Base-by-base conservation (phyloP, 2,113 vertebrate species). In the Rhodinocichla rosea region DNA sequence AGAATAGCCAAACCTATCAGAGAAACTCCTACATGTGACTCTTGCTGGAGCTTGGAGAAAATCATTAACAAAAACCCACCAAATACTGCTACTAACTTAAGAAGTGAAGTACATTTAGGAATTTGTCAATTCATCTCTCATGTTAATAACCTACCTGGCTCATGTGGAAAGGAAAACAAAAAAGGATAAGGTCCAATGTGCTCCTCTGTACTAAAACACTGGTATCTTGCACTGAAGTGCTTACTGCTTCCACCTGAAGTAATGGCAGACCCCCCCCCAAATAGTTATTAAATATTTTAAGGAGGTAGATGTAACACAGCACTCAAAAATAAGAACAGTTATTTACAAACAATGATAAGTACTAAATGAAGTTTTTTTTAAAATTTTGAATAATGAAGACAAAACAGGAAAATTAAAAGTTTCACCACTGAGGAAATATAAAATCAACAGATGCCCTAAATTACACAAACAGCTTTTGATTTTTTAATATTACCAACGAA, bases 131-230 rank as follows among this genome's bases (percentile, higher is more conserved):
- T 69, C 8, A 52, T 45, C 47, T 55, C 32, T 59, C 17, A 44
- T 26, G 40, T 88, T 90, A 80, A 82, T 39, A 69, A 93, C 94
- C 95, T 97, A 99, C 99, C 99, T 99, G 99, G 97, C 99, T 99
- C 99, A 99, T 99, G 94, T 99, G 99, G 96, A 99, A 99, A 57
- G 99, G 99, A 97, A 99, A 99, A 96, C 99, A 99, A 97, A 99
- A 99, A 75, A 99, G 98, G 85, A 99, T 99, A 86, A 99, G 98
- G 95, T 99, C 99, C 95, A 99, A 96, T 0, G 99, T 99, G 97
- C 99, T 99, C 95, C 99, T 99, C 97, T 99, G 99, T 24, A 99
- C 99, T 92, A 99, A 97, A 79, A 99, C 99, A 97, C 99, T 99
- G 65, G 99, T 99, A 94, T 99, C 99, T 96, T 99, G 99, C 50